These are phyloP conservation scores for Dolichoris vasculosae DNA, from an alignment of 1,140 invertebrate species.

Conservation along the genomic window DNA sequence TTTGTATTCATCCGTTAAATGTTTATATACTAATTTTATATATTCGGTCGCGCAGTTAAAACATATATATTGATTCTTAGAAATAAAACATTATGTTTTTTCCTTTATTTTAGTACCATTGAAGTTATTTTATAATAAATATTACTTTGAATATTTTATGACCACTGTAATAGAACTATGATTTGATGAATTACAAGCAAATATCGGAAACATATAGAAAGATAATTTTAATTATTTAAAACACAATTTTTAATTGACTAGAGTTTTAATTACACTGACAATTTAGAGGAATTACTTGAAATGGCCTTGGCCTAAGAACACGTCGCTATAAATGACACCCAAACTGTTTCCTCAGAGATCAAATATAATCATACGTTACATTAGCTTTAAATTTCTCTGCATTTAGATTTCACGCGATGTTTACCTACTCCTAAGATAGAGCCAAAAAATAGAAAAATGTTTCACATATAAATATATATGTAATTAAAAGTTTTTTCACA, in stretches of 20 bases:
- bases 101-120: not conserved
- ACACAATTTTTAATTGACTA: not conserved
- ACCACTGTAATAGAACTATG: no score
- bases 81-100: no score
- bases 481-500: no score
- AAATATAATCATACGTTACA: conserved; percentile 37
- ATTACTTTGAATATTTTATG: not conserved
- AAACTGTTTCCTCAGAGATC: conserved; percentile 38
- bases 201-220: not conserved
- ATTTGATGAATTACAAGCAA: no score
- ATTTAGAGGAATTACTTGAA: conserved; percentile 2
- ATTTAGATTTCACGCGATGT: conserved; percentile 8
- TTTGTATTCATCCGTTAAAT: not conserved
- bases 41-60: no score
- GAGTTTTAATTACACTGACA: not conserved
- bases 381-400: conserved; percentile 8
- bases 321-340: conserved; percentile 30
- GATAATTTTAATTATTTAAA: not conserved
- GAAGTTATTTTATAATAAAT: not conserved
- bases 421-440: not conserved
- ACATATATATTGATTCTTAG: no score
- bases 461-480: no score
- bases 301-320: conserved; percentile 27
- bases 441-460: not conserved
- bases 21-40: no score